Base-by-base conservation (phyloP, 2,113 vertebrate species). In the Macaca mulatta region DNA sequence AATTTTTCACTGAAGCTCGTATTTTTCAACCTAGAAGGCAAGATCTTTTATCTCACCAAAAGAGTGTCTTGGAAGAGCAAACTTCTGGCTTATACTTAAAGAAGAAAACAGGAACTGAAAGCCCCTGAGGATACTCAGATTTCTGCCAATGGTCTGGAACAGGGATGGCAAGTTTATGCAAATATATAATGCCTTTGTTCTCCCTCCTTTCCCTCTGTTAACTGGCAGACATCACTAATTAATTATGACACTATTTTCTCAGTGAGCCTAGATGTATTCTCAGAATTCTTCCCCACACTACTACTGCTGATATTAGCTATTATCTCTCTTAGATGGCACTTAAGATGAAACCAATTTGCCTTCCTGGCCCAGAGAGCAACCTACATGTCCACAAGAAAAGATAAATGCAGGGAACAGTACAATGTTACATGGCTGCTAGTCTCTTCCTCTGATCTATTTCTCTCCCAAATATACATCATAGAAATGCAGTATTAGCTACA, bases 11-110 rank as follows among this genome's bases (percentile, higher is more conserved):
- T 87, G n/a, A 55, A 43, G 78, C 20, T 55, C 69, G 67, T 81
- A 50, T 69, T 92, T 93, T 96, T 94, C 80, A 93, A 79, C 40
- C 25, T 75, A 74, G 82, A 96, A 87, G 27, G 80, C 9, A 89
- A 84, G 88, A 61, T 74, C 79, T n/a, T 69, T 43, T 25, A 72
- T 57, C 67, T 78, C 17, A 78, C 72, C 9, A 85, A 88, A 96
- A 52, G 22, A 64, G 89, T 81, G 4, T 82, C 74, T 80, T 79
- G 10, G 27, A 84, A 94, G 57, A 80, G 9, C 25, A 96, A 90
- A 92, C 3, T 81, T 87, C 57, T n/a, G 75, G 35, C 18, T 96
- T 80, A 50, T 16, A 48, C 14, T 92, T 75, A 89, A 30, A 27
- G 61, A 32, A 91, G 69, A 32, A 79, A 79, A 5, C 5, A 50